phyloP scores from a whole-genome alignment of 1,140 invertebrate genomes.

The Acromyrmex echinatior region DNA sequence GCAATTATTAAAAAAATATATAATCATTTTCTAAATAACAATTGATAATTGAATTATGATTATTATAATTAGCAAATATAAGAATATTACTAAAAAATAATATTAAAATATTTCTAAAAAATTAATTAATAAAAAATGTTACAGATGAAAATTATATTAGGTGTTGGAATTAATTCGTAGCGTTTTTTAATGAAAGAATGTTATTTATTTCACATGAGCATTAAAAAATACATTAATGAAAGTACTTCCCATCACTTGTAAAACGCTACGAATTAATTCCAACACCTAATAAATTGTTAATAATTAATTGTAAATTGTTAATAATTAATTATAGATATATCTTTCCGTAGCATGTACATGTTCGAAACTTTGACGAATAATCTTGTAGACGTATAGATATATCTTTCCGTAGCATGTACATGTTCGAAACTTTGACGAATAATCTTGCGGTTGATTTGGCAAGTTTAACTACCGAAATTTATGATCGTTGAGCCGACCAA shows the following conservation, averaged over 20 bases:
- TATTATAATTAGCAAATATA: slow-evolving; percentile 4
- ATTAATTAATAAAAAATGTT: neutral
- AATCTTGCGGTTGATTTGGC: slow-evolving; percentile 32
- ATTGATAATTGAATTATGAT: slow-evolving; percentile 8
- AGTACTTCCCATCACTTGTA: too few species aligned
- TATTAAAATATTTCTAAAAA: neutral
- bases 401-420: neutral
- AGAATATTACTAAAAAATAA: neutral
- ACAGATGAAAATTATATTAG: neutral
- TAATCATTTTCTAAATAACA: slow-evolving; percentile 5
- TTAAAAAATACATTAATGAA: too few species aligned
- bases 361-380: neutral
- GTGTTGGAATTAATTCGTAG: too few species aligned
- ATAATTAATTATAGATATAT: neutral
- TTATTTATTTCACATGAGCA: too few species aligned
- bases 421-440: neutral
- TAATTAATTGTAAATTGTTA: neutral
- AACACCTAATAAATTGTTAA: neutral
- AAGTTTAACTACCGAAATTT: slow-evolving; percentile 54
- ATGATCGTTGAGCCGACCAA: neutral
- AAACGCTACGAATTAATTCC: too few species aligned
- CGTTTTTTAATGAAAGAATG: too few species aligned
- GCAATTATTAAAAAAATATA: neutral
- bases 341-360: neutral
- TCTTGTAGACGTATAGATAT: neutral